Conservation (phyloP, 2,888 invertebrate genomes). For the Athripsodes cinereus region DNA sequence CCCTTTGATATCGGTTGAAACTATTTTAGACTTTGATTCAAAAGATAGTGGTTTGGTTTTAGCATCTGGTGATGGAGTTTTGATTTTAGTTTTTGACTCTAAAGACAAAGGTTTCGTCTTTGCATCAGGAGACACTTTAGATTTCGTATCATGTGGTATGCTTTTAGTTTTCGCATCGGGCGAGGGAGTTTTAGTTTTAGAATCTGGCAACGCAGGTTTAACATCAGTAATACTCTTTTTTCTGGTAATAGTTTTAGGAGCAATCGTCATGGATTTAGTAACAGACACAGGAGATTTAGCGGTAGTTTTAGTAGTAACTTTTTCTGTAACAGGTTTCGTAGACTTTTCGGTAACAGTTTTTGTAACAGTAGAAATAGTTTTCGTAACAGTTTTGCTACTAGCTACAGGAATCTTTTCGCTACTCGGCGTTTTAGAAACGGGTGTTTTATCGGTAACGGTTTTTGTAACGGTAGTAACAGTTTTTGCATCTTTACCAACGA, state of each 20-base stretch:
- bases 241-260: not conserved
- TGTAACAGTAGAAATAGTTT: not conserved
- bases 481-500: not conserved
- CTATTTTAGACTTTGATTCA: not conserved
- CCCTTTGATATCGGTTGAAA: not conserved
- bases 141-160: not conserved
- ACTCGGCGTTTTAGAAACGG: not conserved
- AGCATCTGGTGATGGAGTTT: not conserved
- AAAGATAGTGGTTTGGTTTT: not conserved
- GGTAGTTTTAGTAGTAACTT: not conserved
- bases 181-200: not conserved
- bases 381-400: not conserved
- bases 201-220: not conserved
- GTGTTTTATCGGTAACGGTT: not conserved
- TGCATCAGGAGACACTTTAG: not conserved
- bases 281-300: not conserved
- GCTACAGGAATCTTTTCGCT: not conserved
- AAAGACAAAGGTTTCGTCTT: not conserved
- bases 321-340: not conserved
- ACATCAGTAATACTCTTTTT: not conserved
- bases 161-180: not conserved
- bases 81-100: not conserved
- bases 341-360: not conserved
- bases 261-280: not conserved
- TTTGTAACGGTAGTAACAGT: not conserved